Base-by-base conservation (phyloP, 2,113 vertebrate genomes). In the Bothrops jararaca region DNA sequence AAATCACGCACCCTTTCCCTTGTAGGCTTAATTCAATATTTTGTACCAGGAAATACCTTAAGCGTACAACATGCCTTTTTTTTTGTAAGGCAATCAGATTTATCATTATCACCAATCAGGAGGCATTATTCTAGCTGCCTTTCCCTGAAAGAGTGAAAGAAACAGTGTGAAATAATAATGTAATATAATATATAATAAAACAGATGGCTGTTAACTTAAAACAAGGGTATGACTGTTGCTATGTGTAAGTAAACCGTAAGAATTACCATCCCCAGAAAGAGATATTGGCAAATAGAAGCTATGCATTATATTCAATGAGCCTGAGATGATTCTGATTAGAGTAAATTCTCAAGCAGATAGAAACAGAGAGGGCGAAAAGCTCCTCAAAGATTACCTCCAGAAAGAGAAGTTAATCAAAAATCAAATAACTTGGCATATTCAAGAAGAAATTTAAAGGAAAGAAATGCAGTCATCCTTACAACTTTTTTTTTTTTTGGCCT, bases 41-140 rank as follows among this genome's bases (percentile, higher is more conserved):
- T 89, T 34, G 0, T 3, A 50, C 24, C n/a, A 57, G 56, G 11
- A 85, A 85, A 48, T 56, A 56, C 39, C 5, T 12, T 48, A 64
- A 39, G 24, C 23, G 2, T 58, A 9, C 5, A 34, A 18, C 13
- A 34, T 69, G 64, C 2, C 29, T 69, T 69, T 69, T 54, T 69
- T 69, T 69, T 15, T 4, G 34, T 12, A 64, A n/a, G 26, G 3
- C 60, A 12, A n/a, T 64, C 60, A 64, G 60, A 64, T 64, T 26
- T 60, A 56, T 60, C 24, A 26, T 60, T 6, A 45, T 5, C 24
- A 20, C 45, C 53, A 89, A 34, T 45, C 5, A 13, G 22, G 39
- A 58, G 53, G 69, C 91, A 69, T 92, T 85, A 89, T 89, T 92
- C 52, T 92, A 64, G 29, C 60, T 89, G 26, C 22, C 42, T 89